Percentiles rank a stretch among this genome's conserved stretches.
phyloP scores from a whole-genome alignment of 1,140 invertebrate species.

The Branchinecta lindahli region DNA sequence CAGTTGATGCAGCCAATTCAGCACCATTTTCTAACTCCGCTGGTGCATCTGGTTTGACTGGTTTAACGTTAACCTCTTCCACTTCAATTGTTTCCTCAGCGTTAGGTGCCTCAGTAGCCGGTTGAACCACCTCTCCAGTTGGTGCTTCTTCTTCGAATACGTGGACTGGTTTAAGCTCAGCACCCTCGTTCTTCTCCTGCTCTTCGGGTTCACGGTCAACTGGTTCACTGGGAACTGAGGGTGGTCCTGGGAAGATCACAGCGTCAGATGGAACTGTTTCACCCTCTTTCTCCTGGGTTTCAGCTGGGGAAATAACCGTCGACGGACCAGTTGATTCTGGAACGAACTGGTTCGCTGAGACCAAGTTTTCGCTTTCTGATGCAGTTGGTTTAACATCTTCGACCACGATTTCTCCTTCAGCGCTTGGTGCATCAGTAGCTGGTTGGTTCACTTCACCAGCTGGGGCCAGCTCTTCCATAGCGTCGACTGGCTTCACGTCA shows the following conservation, averaged over 20 bases:
- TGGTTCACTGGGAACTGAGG: not conserved
- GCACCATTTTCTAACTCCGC: constrained; percentile 19
- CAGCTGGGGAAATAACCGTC: not conserved
- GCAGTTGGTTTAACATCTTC: no score
- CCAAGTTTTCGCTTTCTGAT: constrained; percentile 8
- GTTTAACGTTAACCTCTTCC: no score
- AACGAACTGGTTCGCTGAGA: not conserved
- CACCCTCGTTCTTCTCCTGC: constrained; percentile 15
- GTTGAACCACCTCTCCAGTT: not conserved
- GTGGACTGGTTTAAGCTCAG: constrained; percentile 10
- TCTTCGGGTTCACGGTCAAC: constrained; percentile 4
- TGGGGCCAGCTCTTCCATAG: constrained; percentile 16
- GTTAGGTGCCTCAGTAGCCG: not conserved
- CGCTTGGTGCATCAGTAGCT: no score
- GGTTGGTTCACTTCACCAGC: constrained; percentile 16
- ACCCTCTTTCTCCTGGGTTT: not conserved
- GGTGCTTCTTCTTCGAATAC: constrained; percentile 13
- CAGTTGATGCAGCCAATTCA: constrained; percentile 17
- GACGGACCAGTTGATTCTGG: not conserved
- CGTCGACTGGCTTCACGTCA: constrained; percentile 18
- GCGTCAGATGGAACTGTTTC: not conserved
- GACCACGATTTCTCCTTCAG: no score
- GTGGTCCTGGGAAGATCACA: constrained; percentile 7
- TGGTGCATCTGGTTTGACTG: constrained; percentile 10
- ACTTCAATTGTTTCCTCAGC: constrained; percentile 17